Evolutionary conservation across 1,140 invertebrate genomes (phyloP), one percentile per base, ranked within the genome.

Genomic region (Meloidogyne hapla): DNA sequence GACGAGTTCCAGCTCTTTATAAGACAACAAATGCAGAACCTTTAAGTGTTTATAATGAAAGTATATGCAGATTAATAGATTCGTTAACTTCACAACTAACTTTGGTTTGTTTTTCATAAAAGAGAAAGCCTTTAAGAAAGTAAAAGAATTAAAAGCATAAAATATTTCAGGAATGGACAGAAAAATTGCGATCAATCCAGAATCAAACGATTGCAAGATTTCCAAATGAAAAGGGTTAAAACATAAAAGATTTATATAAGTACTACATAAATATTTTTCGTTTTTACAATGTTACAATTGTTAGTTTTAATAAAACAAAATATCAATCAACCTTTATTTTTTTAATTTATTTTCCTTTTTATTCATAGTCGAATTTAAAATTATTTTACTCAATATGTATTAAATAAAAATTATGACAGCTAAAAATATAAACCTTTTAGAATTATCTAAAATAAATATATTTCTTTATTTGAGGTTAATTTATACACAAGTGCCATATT

Each of bases 1-100:
- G 77, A 28, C 76, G 77, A 2, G 77, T 80, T 21, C 77, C 77
- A 23, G 65, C 77, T 23, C 56, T 78, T 40, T 78, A 78, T 78
- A 78, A 78, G 48, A 78, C 77, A 13, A 80, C 67, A 21, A 78
- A 70, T 63, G 67, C 62, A n/a, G 77, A 78, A 13, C 77, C 72
- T 8, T 64, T 64, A 45, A 78, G 77, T 25, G 33, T 65, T 18
- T 78, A 61, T 64, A 78, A 78, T 66, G 77, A 78, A 26, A 67
- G 69, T 23, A 78, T 78, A 75, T 78, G 77, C 62, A 63, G 77
- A 45, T 42, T 79, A 12, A 78, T 78, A 33, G 77, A 45, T 64
- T 64, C 77, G 40, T 63, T 78, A 23, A 78, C 77, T 38, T 66
- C 76, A 18, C 77, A 78, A 26, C 61, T 78, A 23, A 71, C 77